These are phyloP conservation scores for Gonioctena quinquepunctata DNA, from an alignment of 1,140 invertebrate genomes.

Conservation along the genomic window DNA sequence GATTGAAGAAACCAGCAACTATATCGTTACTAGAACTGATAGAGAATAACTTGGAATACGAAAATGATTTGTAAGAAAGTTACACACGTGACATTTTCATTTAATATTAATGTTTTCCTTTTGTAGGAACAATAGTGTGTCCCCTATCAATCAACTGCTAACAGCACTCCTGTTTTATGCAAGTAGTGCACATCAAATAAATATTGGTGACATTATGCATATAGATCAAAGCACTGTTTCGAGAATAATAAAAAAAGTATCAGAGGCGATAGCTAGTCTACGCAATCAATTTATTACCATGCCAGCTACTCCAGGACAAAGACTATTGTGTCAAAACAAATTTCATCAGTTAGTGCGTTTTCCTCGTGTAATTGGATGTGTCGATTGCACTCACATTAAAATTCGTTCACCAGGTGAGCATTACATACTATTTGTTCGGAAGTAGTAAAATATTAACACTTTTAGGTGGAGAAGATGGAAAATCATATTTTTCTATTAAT, in stretches of 20 bases:
- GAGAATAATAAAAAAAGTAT: slow-evolving; percentile 17
- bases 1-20: slow-evolving; percentile 7
- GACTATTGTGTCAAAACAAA: not conserved
- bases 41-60: slow-evolving; percentile 13
- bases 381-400: slow-evolving; percentile 33
- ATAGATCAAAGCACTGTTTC: slow-evolving; percentile 18
- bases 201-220: slow-evolving; percentile 24
- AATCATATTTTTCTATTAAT: slow-evolving; percentile 54
- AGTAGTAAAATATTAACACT: too few relatives aligned
- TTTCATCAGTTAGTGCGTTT: slow-evolving; percentile 19
- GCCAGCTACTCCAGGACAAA: not conserved
- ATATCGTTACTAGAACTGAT: not conserved
- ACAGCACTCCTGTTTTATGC: slow-evolving; percentile 25
- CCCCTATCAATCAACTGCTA: slow-evolving; percentile 25
- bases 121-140: slow-evolving; percentile 27
- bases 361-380: slow-evolving; percentile 21
- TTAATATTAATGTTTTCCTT: slow-evolving; percentile 5
- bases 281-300: not conserved
- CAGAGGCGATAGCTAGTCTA: not conserved
- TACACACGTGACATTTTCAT: too few relatives aligned
- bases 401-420: slow-evolving; percentile 27
- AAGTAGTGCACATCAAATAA: slow-evolving; percentile 11
- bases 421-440: not conserved
- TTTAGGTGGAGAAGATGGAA: slow-evolving; percentile 40
- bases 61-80: slow-evolving; percentile 6